Conservation (phyloP, 2,113 vertebrate species). For the Sialia sialis region DNA sequence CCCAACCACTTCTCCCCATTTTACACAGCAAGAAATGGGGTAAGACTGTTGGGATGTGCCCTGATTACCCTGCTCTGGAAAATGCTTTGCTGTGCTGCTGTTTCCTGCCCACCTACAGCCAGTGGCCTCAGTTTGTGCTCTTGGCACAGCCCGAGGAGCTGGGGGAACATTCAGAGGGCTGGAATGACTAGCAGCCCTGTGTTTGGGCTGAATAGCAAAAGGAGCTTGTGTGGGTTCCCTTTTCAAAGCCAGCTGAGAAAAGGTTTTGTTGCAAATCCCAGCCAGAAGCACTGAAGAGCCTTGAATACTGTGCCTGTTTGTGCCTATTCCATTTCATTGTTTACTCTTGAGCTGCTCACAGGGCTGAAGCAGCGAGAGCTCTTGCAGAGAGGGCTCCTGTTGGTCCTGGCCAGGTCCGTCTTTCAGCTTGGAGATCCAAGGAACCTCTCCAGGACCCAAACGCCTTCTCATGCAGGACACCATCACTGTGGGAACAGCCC, state of each 20-base stretch:
- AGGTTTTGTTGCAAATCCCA: slow-evolving; percentile 26
- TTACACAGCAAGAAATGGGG: not conserved
- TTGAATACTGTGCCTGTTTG: slow-evolving; percentile 5
- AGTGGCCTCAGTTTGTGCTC: not conserved
- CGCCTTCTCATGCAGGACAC: not conserved
- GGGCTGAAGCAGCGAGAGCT: not conserved
- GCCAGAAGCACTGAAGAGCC: not conserved
- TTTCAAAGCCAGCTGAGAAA: slow-evolving; percentile 26
- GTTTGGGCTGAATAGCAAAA: slow-evolving; percentile 52
- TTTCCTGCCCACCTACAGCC: slow-evolving; percentile 46
- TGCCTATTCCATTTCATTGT: not conserved
- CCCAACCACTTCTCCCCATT: not conserved
- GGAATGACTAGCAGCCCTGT: slow-evolving; percentile 41
- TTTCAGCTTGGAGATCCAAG: not conserved
- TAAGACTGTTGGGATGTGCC: not conserved
- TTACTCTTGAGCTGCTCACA: not conserved
- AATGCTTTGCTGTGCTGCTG: not conserved
- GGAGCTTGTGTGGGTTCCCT: slow-evolving; percentile 47
- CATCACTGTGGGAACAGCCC: not conserved
- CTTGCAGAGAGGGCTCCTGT: not conserved
- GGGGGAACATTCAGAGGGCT: not conserved
- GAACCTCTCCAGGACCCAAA: not conserved
- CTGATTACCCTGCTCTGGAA: not conserved
- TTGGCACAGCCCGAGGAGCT: not conserved
- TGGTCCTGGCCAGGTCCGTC: not conserved